Evolutionary conservation across 2,797 vertebrate species (phyloP).

Genomic region (Cirrhinus mrigala): DNA sequence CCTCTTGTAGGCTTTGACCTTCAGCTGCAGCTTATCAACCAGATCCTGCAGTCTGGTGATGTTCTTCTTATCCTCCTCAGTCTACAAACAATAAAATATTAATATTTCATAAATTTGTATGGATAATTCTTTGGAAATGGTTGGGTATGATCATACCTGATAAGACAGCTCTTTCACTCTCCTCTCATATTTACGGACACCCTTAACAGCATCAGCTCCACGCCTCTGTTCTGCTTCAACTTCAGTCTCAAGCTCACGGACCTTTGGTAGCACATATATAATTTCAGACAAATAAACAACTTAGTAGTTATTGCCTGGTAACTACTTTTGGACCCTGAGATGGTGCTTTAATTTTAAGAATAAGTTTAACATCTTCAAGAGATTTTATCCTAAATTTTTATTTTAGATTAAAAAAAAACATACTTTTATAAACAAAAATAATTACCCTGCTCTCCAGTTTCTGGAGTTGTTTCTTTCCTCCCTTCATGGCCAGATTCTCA

Average conservation of each 20-base stretch:
- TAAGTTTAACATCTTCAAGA: background rate
- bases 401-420: background rate
- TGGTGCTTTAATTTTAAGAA: background rate
- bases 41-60: slow-evolving; percentile 50
- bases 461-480: slow-evolving; percentile 91
- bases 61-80: slow-evolving; percentile 57
- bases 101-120: too few relatives aligned
- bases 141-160: slow-evolving; percentile 72
- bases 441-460: slow-evolving; percentile 85
- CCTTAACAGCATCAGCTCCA: slow-evolving; percentile 80
- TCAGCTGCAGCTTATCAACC: slow-evolving; percentile 54
- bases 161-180: slow-evolving; percentile 84
- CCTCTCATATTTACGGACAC: slow-evolving; percentile 82
- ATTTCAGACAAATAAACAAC: background rate
- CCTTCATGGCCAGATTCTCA: slow-evolving; percentile 90
- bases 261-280: slow-evolving; percentile 57
- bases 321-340: background rate
- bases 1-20: slow-evolving; percentile 60
- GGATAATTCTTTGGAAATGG: background rate
- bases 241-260: slow-evolving; percentile 82
- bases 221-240: slow-evolving; percentile 83
- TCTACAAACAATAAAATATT: background rate
- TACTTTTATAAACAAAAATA: too few relatives aligned
- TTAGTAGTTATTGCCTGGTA: background rate
- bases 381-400: background rate